Evolutionary conservation across 1,140 invertebrate species (phyloP).

Genomic region (Musca domestica): DNA sequence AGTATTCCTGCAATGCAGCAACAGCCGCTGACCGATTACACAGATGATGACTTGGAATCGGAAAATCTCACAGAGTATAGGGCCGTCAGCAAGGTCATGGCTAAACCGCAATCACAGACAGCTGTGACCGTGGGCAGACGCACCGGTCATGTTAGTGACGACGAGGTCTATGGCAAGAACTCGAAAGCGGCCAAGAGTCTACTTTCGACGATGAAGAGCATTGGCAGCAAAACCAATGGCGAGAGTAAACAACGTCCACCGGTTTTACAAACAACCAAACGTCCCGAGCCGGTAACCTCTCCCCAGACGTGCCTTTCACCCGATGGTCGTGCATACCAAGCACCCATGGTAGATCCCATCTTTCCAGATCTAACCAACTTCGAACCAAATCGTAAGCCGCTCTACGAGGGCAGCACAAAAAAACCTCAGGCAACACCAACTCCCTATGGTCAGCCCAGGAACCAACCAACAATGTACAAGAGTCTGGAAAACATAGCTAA

Average conservation of each 20-base stretch:
- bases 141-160: constrained; percentile 43
- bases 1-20: constrained; percentile 33
- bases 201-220: constrained; percentile 43
- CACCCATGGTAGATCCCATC: constrained; percentile 45
- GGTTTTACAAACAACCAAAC: constrained; percentile 13
- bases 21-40: constrained; percentile 40
- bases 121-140: constrained; percentile 53
- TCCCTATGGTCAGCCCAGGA: not conserved
- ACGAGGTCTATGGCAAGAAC: constrained; percentile 47
- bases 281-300: constrained; percentile 29
- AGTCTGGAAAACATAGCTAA: constrained; percentile 12
- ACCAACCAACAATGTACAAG: not conserved
- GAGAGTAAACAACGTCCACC: not conserved
- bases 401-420: constrained; percentile 24
- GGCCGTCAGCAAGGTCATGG: constrained; percentile 65
- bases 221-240: constrained; percentile 30
- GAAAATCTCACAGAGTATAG: constrained; percentile 57
- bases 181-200: constrained; percentile 45
- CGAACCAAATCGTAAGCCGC: constrained; percentile 39
- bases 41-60: constrained; percentile 43
- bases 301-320: constrained; percentile 42
- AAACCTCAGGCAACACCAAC: constrained; percentile 26
- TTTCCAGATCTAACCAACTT: constrained; percentile 45
- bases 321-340: constrained; percentile 46
- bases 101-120: constrained; percentile 62